Evolutionary conservation across 2,113 vertebrate species (phyloP).

Genomic region (Prolemur simus): DNA sequence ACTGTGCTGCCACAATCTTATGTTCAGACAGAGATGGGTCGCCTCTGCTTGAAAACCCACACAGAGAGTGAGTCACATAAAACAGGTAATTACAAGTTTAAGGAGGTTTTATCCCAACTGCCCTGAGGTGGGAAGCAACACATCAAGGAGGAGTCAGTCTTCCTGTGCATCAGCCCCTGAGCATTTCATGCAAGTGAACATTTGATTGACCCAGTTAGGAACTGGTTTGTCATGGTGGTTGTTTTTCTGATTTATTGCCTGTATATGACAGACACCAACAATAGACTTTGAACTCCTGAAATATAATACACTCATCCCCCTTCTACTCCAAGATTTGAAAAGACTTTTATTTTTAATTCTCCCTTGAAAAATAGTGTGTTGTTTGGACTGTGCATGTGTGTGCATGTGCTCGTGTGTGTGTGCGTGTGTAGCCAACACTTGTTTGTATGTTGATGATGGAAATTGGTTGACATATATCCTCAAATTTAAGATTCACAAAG

Average conservation of each 20-base stretch:
- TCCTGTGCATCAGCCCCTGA: not conserved
- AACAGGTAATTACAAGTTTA: not conserved
- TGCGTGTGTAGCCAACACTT: not conserved
- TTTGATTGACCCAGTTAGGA: not conserved
- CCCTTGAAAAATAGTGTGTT: not conserved
- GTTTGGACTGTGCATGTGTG: not conserved
- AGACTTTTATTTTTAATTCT: not conserved
- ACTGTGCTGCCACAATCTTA: not conserved
- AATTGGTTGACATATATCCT: not conserved
- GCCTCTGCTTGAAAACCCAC: not conserved
- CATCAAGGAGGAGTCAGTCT: not conserved
- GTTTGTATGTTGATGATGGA: not conserved
- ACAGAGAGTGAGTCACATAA: not conserved
- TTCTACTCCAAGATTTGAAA: too few species aligned
- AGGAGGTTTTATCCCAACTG: not conserved
- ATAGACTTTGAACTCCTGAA: not conserved
- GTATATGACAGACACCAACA: not conserved
- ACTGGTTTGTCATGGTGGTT: not conserved
- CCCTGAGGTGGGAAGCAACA: not conserved
- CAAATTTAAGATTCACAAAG: not conserved
- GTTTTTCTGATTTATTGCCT: not conserved
- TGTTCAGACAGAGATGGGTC: not conserved
- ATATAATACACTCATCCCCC: fast-evolving
- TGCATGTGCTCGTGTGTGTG: not conserved
- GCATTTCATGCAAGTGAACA: not conserved